phyloP scores from a whole-genome alignment of 2,113 vertebrate species.

The Pongo abelii region DNA sequence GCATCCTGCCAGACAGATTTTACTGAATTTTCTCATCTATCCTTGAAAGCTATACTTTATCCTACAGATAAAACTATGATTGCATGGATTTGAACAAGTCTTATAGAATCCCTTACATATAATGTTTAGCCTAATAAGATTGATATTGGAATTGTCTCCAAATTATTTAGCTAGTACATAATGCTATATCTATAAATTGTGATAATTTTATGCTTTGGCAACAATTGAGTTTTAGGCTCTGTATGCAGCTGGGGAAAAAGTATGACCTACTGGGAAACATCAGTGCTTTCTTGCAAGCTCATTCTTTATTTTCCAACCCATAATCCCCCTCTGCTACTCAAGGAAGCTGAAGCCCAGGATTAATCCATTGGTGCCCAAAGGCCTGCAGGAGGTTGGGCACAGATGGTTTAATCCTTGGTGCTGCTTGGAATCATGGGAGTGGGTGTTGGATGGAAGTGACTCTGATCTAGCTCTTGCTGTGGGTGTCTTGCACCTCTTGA shows the following conservation, averaged over 20 bases:
- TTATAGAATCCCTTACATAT: background rate
- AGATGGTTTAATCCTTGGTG: background rate
- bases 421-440: background rate
- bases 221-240: background rate
- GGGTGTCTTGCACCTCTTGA: background rate
- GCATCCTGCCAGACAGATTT: background rate
- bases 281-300: background rate
- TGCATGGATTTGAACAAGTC: background rate
- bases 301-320: background rate
- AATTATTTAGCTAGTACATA: background rate
- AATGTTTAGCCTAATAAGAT: background rate
- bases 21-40: background rate
- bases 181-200: background rate
- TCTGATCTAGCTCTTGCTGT: accelerated
- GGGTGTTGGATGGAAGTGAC: background rate
- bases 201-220: background rate
- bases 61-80: background rate
- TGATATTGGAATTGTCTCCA: background rate
- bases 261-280: background rate
- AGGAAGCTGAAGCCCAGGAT: background rate
- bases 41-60: background rate
- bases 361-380: background rate
- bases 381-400: background rate
- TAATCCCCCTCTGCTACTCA: background rate
- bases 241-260: background rate